A percentile compares a stretch with the other conserved stretches of the same genome.
Conservation (phyloP, 2,888 invertebrate genomes). For the Zaprionus bogoriensis region DNA sequence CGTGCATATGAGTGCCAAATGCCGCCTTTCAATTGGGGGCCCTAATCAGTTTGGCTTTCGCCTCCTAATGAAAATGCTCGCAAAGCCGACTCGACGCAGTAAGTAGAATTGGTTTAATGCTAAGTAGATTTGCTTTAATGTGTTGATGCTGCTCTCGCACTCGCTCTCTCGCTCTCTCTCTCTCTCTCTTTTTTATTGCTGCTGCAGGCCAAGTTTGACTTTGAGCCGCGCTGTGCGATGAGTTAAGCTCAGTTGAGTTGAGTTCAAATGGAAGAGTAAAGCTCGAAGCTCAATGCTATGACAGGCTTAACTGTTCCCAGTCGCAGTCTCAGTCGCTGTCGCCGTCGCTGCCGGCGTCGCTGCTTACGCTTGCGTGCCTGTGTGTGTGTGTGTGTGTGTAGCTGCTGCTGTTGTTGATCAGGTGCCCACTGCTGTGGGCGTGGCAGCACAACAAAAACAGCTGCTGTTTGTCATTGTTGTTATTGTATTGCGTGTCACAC, state of each 20-base stretch:
- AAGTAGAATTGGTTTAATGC: slow-evolving; percentile 70
- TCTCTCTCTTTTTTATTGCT: too few relatives aligned
- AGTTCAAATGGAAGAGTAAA: slow-evolving; percentile 48
- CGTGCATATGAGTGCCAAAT: slow-evolving; percentile 29
- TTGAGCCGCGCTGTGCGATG: slow-evolving; percentile 37
- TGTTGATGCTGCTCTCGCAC: slow-evolving; percentile 30
- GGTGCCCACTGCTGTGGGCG: too few relatives aligned
- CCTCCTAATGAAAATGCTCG: slow-evolving; percentile 51
- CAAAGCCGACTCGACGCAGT: slow-evolving; percentile 34
- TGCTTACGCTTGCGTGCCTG: slow-evolving; percentile 1
- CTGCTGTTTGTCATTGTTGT: slow-evolving; percentile 60
- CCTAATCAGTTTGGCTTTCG: slow-evolving; percentile 74
- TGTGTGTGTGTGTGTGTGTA: slow-evolving; percentile 15
- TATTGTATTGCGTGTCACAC: slow-evolving; percentile 67
- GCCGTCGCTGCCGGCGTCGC: not conserved
- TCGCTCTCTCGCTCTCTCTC: too few relatives aligned
- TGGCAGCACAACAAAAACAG: slow-evolving; percentile 38
- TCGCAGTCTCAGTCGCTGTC: not conserved
- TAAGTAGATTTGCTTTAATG: slow-evolving; percentile 69
- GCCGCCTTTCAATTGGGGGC: slow-evolving; percentile 60
- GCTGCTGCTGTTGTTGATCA: too few relatives aligned
- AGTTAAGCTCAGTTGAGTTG: slow-evolving; percentile 40
- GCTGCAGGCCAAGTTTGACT: slow-evolving; percentile 29
- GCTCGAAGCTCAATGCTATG: slow-evolving; percentile 51
- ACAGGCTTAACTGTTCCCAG: slow-evolving; percentile 29